Evolutionary conservation across 2,888 invertebrate genomes (phyloP).

Genomic region (Callyntrura sp.): DNA sequence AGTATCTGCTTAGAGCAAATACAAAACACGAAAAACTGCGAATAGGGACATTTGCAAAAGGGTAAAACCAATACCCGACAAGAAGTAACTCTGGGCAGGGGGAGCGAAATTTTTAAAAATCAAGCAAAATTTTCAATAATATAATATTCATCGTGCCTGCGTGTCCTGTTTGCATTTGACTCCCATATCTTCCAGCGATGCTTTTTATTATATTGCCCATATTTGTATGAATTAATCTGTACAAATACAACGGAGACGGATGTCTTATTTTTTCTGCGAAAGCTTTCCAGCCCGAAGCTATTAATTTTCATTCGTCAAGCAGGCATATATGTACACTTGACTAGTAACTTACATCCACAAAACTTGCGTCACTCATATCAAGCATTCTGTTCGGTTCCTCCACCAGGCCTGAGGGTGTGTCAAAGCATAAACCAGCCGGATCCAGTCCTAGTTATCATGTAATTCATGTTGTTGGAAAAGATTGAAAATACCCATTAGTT

Average conservation of each 20-base stretch:
- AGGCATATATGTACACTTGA: not conserved
- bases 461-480: not conserved
- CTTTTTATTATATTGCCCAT: constrained; percentile 63
- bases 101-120: too few species aligned
- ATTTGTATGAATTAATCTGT: constrained; percentile 71
- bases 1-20: too few species aligned
- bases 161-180: constrained; percentile 57
- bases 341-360: constrained; percentile 65
- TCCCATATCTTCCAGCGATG: constrained; percentile 58
- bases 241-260: not conserved
- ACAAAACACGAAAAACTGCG: too few species aligned
- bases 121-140: too few species aligned
- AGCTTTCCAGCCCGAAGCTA: not conserved
- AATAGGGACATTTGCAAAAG: too few species aligned
- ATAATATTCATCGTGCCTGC: too few species aligned
- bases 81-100: too few species aligned
- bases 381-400: not conserved
- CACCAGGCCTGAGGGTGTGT: not conserved
- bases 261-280: not conserved
- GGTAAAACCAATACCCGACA: too few species aligned
- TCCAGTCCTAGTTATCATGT: constrained; percentile 44
- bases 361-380: constrained; percentile 60
- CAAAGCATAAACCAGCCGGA: constrained; percentile 70
- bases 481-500: not conserved
- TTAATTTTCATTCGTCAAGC: not conserved